Evolutionary conservation across 2,113 vertebrate genomes (phyloP), one percentile per base, ranked within the genome.

Genomic region (Gymnarchus niloticus): DNA sequence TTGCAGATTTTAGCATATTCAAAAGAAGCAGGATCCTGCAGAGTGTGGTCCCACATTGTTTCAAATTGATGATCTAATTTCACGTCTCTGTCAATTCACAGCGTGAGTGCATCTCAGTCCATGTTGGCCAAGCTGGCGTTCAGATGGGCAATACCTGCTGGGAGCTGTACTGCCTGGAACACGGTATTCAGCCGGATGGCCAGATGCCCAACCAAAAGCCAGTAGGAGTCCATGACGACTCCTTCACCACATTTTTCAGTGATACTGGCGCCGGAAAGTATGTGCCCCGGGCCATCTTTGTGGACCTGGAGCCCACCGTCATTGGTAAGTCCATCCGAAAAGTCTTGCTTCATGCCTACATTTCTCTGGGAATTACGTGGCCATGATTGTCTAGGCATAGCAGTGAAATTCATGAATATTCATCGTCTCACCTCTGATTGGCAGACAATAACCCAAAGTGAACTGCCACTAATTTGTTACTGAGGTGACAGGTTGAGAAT

Each of bases 241-340:
- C 93, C 87, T 94, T 93, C 91, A 93, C 93, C 88, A 94, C 93
- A 7, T 94, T 94, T 89, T 94, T 94, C 91, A 93, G 92, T 80
- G 93, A 94, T 86, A 94, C 93, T 0, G 93, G 92, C 0, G 92
- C 93, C 0, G 69, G 84, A 14, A 85, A 85, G 37, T 85, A 85
- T 48, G 84, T 85, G 5, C 84, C 84, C 52, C 88, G 93, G 54
- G 93, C 93, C 3, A 92, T 93, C 83, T 93, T 93, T 88, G 92
- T 94, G 56, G 93, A 93, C 77, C 87, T 94, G 88, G 93, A 94
- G 33, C 93, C 93, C 82, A 94, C 93, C 0, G 93, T 94, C 23
- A 93, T 94, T 73, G 93, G 92, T 94, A 84, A 90, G 92, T 57
- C 73, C 56, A 52, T 3, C 33, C 37, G 46, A 77, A 54, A 17